phyloP scores from a whole-genome alignment of 2,888 invertebrate species.

The Harpalus rufipes region DNA sequence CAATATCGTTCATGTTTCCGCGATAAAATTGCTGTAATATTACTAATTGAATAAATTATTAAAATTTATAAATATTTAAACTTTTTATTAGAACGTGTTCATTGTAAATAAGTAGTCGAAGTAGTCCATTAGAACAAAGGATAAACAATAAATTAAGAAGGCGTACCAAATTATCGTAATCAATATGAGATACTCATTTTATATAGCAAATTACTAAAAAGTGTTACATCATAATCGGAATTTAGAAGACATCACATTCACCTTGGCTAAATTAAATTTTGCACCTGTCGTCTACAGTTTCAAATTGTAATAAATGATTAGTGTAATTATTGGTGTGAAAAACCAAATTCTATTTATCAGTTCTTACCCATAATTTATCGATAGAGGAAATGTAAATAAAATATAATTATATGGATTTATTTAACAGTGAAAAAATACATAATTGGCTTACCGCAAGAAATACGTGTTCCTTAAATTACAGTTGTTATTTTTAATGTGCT shows the following conservation, averaged over 20 bases:
- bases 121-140: too few species aligned
- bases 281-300: constrained; percentile 45
- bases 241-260: background rate
- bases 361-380: constrained; percentile 27
- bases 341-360: constrained; percentile 46
- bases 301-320: constrained; percentile 41
- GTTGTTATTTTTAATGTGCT: constrained; percentile 57
- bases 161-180: too few species aligned
- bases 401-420: constrained; percentile 52
- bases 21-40: too few species aligned
- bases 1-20: too few species aligned
- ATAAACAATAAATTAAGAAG: too few species aligned
- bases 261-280: constrained; percentile 20
- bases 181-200: too few species aligned
- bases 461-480: constrained; percentile 39
- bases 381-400: constrained; percentile 48
- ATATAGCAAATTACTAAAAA: background rate
- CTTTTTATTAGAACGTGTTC: too few species aligned
- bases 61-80: too few species aligned
- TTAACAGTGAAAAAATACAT: constrained; percentile 36
- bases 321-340: constrained; percentile 37
- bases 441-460: constrained; percentile 29
- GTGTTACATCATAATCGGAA: constrained; percentile 32
- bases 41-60: too few species aligned
- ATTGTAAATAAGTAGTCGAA: too few species aligned